Conservation (phyloP, 2,797 vertebrate species). For the Perodicticus potto region DNA sequence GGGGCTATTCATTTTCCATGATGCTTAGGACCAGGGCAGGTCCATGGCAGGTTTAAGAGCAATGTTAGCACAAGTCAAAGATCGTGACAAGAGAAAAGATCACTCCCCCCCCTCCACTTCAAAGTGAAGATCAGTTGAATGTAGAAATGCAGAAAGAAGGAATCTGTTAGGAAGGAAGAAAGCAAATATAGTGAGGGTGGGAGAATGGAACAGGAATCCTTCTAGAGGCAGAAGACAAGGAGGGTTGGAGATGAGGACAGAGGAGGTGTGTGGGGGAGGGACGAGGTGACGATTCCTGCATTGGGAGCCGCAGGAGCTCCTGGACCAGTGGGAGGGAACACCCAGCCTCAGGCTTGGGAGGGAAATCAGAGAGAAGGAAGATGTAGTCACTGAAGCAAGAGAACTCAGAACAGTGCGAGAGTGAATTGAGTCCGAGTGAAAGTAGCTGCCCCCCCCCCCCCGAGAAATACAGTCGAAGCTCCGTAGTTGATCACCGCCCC, state of each 20-base stretch:
- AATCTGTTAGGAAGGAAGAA: neutral
- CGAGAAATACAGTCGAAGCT: neutral
- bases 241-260: neutral
- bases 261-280: neutral
- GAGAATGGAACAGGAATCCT: neutral
- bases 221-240: neutral
- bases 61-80: neutral
- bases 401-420: neutral
- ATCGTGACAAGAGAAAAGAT: neutral
- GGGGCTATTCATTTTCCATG: neutral
- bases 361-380: neutral
- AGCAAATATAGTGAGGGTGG: neutral
- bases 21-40: neutral
- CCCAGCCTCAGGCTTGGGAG: neutral
- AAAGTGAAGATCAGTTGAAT: neutral
- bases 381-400: neutral
- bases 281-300: neutral
- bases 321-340: neutral
- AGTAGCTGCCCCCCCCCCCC: neutral
- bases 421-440: neutral
- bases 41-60: neutral
- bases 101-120: rapidly evolving
- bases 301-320: neutral
- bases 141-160: neutral
- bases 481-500: too few relatives aligned